Base-by-base conservation (phyloP, 2,888 invertebrate species). In the Acleris sparsana region DNA sequence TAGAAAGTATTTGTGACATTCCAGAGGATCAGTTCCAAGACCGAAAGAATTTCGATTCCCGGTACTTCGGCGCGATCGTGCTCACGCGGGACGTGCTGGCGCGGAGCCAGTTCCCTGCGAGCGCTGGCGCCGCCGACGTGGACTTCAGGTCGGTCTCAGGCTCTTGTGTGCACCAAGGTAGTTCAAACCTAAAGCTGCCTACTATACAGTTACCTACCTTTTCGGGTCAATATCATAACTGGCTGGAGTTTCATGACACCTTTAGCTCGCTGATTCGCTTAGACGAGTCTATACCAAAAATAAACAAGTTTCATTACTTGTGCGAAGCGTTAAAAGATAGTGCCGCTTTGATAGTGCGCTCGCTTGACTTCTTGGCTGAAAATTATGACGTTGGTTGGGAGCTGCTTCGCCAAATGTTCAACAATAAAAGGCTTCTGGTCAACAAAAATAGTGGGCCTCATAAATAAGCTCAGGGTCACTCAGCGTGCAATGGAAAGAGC, bases 321-420 rank as follows among this genome's bases (percentile, higher is more conserved):
- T n/a, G n/a, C n/a, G n/a, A n/a, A n/a, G n/a, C n/a, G n/a, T n/a
- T n/a, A n/a, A n/a, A n/a, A n/a, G n/a, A n/a, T n/a, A n/a, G n/a
- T n/a, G n/a, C n/a, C n/a, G n/a, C n/a, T n/a, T n/a, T n/a, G n/a
- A n/a, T n/a, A n/a, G n/a, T n/a, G n/a, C n/a, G 69, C 7, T 62
- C 62, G 5, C 51, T 72, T 16, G 58, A 68, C 7, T 66, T 72
- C 33, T 62, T 60, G 2, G 60, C 59, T 13, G 68, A 63, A 11
- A 71, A 70, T 52, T 72, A 72, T 44, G 49, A 60, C 2, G 29
- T 61, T 7, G 73, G 69, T 6, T 71, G 70, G 71, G 11, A 56
- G 4, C 39, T 69, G 18, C 64, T 70, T 11, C 69, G 62, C n/a
- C n/a, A n/a, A n/a, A n/a, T n/a, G 4, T 73, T 51, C 22, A 29